Percentiles rank a stretch among this genome's conserved stretches.
Conservation (phyloP, 2,113 vertebrate species). For the Ceratotherium simum region DNA sequence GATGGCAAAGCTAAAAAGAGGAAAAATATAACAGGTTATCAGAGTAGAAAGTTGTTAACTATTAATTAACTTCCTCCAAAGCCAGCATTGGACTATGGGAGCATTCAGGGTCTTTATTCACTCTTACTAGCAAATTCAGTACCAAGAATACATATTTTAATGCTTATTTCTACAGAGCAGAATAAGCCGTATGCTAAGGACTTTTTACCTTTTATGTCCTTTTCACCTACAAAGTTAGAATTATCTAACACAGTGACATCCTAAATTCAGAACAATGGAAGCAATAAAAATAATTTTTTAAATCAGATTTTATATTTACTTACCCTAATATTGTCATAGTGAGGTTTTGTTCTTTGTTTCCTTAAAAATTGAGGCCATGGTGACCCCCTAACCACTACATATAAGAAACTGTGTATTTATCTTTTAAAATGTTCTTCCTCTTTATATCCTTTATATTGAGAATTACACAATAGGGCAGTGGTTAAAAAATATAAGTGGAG, state of each 20-base stretch:
- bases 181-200: background rate
- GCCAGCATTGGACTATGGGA: background rate
- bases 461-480: background rate
- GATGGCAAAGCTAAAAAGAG: constrained; percentile 18
- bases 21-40: constrained; percentile 21
- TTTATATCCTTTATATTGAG: background rate
- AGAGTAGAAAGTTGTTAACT: constrained; percentile 4
- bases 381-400: background rate
- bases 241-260: background rate
- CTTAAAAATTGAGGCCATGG: background rate
- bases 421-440: background rate
- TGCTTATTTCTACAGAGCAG: constrained; percentile 30
- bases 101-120: background rate
- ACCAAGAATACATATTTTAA: background rate
- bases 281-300: background rate
- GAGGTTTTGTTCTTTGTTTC: background rate
- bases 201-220: background rate
- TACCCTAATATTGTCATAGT: background rate
- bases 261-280: background rate
- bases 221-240: background rate
- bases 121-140: background rate
- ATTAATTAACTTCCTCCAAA: constrained; percentile 38
- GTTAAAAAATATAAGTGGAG: background rate
- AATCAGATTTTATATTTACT: background rate
- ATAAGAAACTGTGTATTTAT: background rate